phyloP scores from a whole-genome alignment of 53 echinoderm and acorn worm genomes.

The Zoroaster sp. region DNA sequence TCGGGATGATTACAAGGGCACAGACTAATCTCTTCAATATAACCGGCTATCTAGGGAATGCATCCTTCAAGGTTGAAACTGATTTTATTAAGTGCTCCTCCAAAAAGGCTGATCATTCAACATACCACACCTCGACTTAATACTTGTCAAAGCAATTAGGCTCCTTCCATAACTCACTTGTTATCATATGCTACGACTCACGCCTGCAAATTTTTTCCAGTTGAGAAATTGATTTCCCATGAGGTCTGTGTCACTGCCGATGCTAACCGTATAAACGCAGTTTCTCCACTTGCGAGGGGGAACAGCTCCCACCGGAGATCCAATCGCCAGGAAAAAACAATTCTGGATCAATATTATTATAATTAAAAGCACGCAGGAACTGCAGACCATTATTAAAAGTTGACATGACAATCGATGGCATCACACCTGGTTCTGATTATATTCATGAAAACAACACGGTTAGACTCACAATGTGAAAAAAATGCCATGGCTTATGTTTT shows the following conservation, averaged over 20 bases:
- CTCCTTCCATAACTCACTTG: conserved; percentile 13
- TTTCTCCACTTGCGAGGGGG: neutral
- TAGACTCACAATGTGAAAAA: neutral
- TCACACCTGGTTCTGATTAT: neutral
- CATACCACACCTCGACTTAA: neutral
- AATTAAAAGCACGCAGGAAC: conserved; percentile 4
- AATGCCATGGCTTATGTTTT: neutral
- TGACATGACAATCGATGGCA: conserved; percentile 11
- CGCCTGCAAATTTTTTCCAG: neutral
- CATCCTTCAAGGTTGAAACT: neutral
- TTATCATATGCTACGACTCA: conserved; percentile 11
- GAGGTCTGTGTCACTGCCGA: neutral
- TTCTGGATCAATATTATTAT: conserved; percentile 28
- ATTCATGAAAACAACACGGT: neutral
- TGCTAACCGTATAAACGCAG: neutral
- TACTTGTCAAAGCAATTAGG: conserved; percentile 31
- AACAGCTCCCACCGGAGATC: neutral
- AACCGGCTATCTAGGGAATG: neutral
- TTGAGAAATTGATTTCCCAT: conserved; percentile 14
- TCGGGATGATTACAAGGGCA: neutral
- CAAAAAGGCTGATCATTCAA: neutral
- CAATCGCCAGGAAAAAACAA: neutral
- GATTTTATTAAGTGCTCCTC: neutral
- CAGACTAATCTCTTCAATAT: neutral
- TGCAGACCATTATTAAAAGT: conserved; percentile 19